Evolutionary conservation across 2,888 invertebrate species (phyloP), one percentile per base, ranked within the genome.

Genomic region (Caenorhabditis sp.): DNA sequence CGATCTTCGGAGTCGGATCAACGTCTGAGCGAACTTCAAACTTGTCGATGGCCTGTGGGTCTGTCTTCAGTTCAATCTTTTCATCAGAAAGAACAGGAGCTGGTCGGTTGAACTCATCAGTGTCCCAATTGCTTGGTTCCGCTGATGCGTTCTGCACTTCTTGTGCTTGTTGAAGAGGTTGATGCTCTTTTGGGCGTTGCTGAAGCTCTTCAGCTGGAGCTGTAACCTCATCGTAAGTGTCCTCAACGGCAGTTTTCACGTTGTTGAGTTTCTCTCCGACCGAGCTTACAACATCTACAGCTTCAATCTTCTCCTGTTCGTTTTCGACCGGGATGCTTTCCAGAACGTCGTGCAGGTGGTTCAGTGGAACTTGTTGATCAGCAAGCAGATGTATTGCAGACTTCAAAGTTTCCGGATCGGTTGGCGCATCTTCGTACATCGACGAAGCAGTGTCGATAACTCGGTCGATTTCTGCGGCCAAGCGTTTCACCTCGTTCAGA

Each of bases 331-430:
- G 79, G 40, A 79, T 74, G 22, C 60, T 35, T 5, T 82, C 78
- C 4, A 79, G 26, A 32, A 82, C 78, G 18, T 51, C 60, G 47
- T 72, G 22, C 8, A 82, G 60, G 60, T 82, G 82, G 15, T 61
- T 68, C 24, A 82, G 51, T 22, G 82, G 67, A 6, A 55, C 37
- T 47, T 65, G 8, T 32, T 82, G 78, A 32, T 82, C 82, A 32
- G 61, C 50, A 13, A 84, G 65, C 50, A 84, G 60, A 22, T 65
- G 44, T 13, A 71, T 65, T 0, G 82, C 71, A 3, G 80, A 74
- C 56, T 80, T 78, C n/a, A 84, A 55, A 9, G 79, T 53, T 18
- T 82, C 82, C 64, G 67, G 61, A 51, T 82, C 84, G 61, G 58
- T 64, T 65, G 79, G 78, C 1, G 68, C 32, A 37, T 79, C 82